A percentile compares a stretch with the other conserved stretches of the same genome.
These are phyloP conservation scores for Xenopus tropicalis DNA, from an alignment of 2,113 vertebrate genomes.

Conservation along the genomic window DNA sequence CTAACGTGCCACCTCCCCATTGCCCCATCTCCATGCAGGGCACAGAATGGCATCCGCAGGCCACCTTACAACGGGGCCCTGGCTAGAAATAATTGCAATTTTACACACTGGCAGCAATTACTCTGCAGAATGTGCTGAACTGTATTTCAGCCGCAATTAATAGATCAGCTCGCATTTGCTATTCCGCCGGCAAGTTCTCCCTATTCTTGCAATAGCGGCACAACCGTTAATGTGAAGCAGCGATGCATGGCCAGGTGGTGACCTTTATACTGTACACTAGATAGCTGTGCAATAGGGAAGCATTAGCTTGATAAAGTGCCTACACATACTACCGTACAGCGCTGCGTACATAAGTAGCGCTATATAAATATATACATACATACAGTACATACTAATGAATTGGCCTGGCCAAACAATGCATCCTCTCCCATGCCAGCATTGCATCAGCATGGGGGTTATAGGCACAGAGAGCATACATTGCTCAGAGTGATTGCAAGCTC, in stretches of 20 bases:
- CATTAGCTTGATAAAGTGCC: too few relatives aligned
- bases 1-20: background rate
- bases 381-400: too few relatives aligned
- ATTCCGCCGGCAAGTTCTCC: background rate
- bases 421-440: too few relatives aligned
- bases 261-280: background rate
- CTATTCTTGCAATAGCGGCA: background rate
- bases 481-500: too few relatives aligned
- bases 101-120: background rate
- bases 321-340: too few relatives aligned
- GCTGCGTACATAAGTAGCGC: too few relatives aligned
- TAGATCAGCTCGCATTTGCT: slow-evolving; percentile 19
- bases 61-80: background rate
- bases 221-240: background rate
- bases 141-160: slow-evolving; percentile 15
- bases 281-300: background rate
- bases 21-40: background rate
- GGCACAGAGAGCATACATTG: too few relatives aligned
- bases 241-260: slow-evolving; percentile 1
- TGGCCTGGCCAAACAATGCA: too few relatives aligned
- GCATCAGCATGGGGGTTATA: too few relatives aligned
- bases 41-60: background rate
- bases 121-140: background rate
- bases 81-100: background rate
- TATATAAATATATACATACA: too few relatives aligned